Conservation (phyloP, 1,140 invertebrate genomes). For the Drosophila punjabiensis region DNA sequence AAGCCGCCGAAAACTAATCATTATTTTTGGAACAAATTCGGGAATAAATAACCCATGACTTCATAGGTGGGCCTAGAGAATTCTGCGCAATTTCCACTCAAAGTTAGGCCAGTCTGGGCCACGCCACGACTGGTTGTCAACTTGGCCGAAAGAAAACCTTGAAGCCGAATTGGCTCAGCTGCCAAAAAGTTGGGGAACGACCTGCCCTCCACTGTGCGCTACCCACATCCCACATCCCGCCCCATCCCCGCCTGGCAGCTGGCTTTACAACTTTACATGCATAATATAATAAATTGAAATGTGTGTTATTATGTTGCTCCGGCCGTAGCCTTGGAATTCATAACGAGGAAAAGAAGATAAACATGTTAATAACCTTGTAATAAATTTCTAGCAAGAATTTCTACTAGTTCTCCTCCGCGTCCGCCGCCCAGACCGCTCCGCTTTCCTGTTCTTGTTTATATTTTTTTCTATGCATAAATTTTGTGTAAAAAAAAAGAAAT, state of each 20-base stretch:
- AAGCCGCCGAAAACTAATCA: slow-evolving; percentile 31
- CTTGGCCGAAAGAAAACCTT: slow-evolving; percentile 57
- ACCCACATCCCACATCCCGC: not conserved
- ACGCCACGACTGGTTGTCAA: slow-evolving; percentile 16
- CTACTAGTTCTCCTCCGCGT: slow-evolving; percentile 53
- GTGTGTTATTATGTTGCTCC: slow-evolving; percentile 73
- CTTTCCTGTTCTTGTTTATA: slow-evolving; percentile 32
- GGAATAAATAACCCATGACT: slow-evolving; percentile 52
- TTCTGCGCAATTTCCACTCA: slow-evolving; percentile 35
- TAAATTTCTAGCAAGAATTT: slow-evolving; percentile 81
- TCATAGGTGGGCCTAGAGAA: slow-evolving; percentile 22
- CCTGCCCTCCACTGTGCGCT: not conserved
- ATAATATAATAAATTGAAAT: slow-evolving; percentile 79
- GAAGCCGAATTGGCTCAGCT: slow-evolving; percentile 59
- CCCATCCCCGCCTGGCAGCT: slow-evolving; percentile 48
- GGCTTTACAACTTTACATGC: slow-evolving; percentile 65
- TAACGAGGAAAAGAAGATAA: slow-evolving; percentile 77
- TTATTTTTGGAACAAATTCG: slow-evolving; percentile 28
- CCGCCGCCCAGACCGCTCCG: not conserved
- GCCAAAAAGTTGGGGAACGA: slow-evolving; percentile 37
- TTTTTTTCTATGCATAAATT: slow-evolving; percentile 64
- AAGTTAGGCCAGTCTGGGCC: not conserved
- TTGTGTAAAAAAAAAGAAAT: slow-evolving; percentile 38
- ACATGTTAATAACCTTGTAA: slow-evolving; percentile 82
- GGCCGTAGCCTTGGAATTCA: slow-evolving; percentile 70